Base-by-base conservation (phyloP, 2,888 invertebrate species). In the Aleiodes leptofemur region DNA sequence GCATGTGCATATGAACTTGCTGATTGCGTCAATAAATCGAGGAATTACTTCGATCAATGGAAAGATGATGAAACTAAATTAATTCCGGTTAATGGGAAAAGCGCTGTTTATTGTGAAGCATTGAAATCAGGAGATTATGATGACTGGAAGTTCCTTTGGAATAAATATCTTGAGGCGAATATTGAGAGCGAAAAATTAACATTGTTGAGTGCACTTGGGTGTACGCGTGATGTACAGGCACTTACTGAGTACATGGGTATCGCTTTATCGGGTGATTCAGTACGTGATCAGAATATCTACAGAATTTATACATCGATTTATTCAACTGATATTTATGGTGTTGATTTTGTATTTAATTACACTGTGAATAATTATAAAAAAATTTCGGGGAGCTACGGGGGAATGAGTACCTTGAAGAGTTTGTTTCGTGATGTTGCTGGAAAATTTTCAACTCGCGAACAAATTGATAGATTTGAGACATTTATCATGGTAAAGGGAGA, bases 41-140 rank as follows among this genome's bases (percentile, higher is more conserved):
- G 86, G 56, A 77, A 80, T 29, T 83, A 90, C 48, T 93, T 92
- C 80, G 76, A 68, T 4, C 61, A 57, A 5, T 82, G 83, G 81
- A 75, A 71, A 5, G 23, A 23, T 23, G 8, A 77, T 16, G 6
- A 4, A 3, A 16, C 3, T 0, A 53, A 73, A 53, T 43, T 61
- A 83, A 90, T 93, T 74, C 90, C 92, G 29, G 91, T 92, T 7
- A 94, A 96, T 84, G 91, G 93, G 69, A 93, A 95, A 70, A 89
- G 91, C 31, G 91, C 93, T 69, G 94, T 96, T 0, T 96, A 96
- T 89, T 97, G 97, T 85, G 93, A 93, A 23, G 95, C 92, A 0
- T 90, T 97, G 1, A 92, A 93, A 13, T 85, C 92, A 29, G 95
- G 95, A 0, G 90, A 89, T 0, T 82, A 85, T n/a, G 85, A 85